Evolutionary conservation across 2,113 vertebrate genomes (phyloP).

Genomic region (Chaenogobius annularis): DNA sequence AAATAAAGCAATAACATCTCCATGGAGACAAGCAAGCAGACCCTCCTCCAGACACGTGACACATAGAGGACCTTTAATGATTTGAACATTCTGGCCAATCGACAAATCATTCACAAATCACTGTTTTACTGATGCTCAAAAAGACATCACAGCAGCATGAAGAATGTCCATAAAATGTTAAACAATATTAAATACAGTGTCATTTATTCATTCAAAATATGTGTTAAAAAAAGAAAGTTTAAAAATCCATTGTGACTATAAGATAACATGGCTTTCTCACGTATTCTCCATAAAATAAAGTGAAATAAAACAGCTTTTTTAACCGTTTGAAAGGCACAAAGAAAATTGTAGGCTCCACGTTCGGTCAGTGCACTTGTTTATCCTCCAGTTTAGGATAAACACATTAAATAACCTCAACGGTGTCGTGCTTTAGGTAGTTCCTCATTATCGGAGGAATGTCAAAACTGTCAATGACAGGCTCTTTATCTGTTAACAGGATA

Average conservation of each 20-base stretch:
- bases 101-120: no score
- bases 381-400: background rate
- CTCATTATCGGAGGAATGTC: slow-evolving; percentile 82
- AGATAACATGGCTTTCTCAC: background rate
- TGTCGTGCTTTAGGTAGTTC: slow-evolving; percentile 82
- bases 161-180: no score
- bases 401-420: slow-evolving; percentile 49
- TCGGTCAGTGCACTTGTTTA: background rate
- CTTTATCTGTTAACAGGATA: slow-evolving; percentile 61
- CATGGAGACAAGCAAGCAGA: no score
- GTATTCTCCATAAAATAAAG: background rate
- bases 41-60: no score
- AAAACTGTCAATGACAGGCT: slow-evolving; percentile 70
- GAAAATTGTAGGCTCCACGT: background rate
- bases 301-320: background rate
- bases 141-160: no score
- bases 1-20: background rate
- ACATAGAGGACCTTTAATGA: no score
- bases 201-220: background rate
- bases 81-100: no score
- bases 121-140: no score
- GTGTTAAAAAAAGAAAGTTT: background rate
- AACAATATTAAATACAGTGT: background rate
- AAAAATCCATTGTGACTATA: background rate
- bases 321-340: background rate